Conservation (phyloP, 2,113 vertebrate species). For the Bubo blakistoni region DNA sequence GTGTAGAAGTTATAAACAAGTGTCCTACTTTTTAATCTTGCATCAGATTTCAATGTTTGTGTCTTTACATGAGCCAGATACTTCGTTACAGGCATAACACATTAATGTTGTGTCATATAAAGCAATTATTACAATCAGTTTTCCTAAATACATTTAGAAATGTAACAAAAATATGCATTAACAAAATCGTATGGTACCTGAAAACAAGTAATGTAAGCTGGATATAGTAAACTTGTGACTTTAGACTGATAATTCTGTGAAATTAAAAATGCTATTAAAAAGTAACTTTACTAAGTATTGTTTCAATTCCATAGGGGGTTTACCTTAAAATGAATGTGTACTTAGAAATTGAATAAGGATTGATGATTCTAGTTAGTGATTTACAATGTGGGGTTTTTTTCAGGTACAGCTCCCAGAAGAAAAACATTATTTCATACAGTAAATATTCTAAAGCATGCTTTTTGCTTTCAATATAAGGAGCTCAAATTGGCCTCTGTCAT, state of each 20-base stretch:
- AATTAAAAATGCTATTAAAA: neutral
- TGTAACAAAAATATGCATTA: neutral
- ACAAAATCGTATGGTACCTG: rapidly evolving
- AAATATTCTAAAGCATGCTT: neutral
- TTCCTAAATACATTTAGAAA: neutral
- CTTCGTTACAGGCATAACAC: neutral
- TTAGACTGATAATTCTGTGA: neutral
- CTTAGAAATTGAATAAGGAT: neutral
- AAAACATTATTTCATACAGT: neutral
- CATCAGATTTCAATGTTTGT: neutral
- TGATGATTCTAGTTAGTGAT: neutral
- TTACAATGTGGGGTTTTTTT: neutral
- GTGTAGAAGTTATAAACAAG: neutral
- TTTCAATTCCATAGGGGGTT: rapidly evolving
- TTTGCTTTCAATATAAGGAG: neutral
- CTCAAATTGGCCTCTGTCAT: neutral
- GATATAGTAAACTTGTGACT: neutral
- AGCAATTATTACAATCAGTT: neutral
- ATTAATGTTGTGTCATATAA: neutral
- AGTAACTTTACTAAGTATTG: neutral
- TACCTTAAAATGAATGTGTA: neutral
- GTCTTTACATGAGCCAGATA: neutral
- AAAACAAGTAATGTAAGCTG: neutral
- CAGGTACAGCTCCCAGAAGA: neutral
- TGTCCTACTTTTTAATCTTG: neutral